Conservation (phyloP, 2,113 vertebrate genomes). For the Clarias magur region DNA sequence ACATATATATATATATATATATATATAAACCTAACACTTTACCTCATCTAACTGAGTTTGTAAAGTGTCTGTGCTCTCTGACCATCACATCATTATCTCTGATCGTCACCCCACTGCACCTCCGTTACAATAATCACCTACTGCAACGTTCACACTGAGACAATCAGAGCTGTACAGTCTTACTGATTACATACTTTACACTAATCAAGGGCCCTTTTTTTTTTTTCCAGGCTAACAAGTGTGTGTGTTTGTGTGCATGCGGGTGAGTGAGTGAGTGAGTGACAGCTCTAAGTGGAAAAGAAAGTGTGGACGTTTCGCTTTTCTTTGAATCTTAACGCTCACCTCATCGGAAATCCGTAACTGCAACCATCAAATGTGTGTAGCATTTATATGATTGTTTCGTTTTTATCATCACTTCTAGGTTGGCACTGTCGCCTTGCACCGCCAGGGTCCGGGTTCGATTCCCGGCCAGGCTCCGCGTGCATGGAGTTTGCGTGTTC, state of each 20-base stretch:
- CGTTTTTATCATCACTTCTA: too few relatives aligned
- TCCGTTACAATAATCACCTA: conserved; percentile 36
- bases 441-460: accelerated
- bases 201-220: conserved; percentile 39
- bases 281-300: neutral
- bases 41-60: neutral
- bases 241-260: neutral
- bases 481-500: too few relatives aligned
- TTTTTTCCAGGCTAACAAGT: neutral
- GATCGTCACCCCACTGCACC: neutral
- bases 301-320: too few relatives aligned
- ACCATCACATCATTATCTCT: conserved; percentile 31
- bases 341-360: neutral
- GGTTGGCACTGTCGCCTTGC: too few relatives aligned
- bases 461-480: accelerated
- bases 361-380: neutral
- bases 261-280: neutral
- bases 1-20: neutral
- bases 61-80: neutral
- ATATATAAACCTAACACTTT: neutral
- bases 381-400: neutral
- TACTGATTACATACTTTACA: conserved; percentile 38
- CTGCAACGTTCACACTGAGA: conserved; percentile 28
- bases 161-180: conserved; percentile 32
- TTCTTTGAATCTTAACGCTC: neutral